Percentiles rank a stretch among this genome's conserved stretches.
Evolutionary conservation across 2,797 vertebrate genomes (phyloP).

Genomic region (Acomys russatus): DNA sequence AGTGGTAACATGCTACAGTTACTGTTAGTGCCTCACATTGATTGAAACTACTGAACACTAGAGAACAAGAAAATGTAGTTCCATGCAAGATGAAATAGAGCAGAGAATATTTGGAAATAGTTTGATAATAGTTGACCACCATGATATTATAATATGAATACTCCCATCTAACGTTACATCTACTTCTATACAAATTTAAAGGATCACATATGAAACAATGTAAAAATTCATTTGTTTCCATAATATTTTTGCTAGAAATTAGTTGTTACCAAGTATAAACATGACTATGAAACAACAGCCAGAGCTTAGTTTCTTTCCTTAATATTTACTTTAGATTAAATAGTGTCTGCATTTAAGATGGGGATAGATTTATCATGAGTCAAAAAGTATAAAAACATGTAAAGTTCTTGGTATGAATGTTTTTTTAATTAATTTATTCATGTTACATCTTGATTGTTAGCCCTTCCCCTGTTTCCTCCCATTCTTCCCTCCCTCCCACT

Average conservation of each 20-base stretch:
- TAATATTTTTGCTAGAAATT: neutral
- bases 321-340: neutral
- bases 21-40: neutral
- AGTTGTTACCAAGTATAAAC: neutral
- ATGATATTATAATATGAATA: neutral
- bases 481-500: no score
- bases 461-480: no score
- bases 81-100: neutral
- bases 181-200: neutral
- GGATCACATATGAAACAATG: neutral
- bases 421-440: no score
- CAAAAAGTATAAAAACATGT: neutral
- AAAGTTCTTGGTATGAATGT: conserved; percentile 3
- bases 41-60: neutral
- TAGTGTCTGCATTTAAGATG: conserved; percentile 8
- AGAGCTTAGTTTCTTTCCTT: conserved; percentile 10
- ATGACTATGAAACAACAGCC: neutral
- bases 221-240: neutral
- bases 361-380: neutral
- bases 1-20: neutral
- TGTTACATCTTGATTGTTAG: no score
- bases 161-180: neutral
- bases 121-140: neutral
- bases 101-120: neutral
- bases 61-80: neutral